Evolutionary conservation across 2,888 invertebrate species (phyloP), one percentile per base, ranked within the genome.

Genomic region (Athetis lepigone): DNA sequence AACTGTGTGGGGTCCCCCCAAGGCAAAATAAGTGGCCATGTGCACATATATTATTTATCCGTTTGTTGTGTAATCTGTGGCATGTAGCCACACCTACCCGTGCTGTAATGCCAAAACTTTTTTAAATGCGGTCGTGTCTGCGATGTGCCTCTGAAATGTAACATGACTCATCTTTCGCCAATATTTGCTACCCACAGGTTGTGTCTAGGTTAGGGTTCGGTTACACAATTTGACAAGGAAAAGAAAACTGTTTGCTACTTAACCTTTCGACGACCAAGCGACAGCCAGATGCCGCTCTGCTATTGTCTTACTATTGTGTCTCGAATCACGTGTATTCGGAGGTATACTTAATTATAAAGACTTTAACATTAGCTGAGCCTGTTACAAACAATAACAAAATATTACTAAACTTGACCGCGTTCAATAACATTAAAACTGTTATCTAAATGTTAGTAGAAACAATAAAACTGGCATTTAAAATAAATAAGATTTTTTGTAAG

Each of bases 51-150:
- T 43, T 43, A 72, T 51, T 46, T 46, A 42, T 55, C 47, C 37
- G 8, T 55, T 23, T 40, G 43, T 71, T 65, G 52, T 49, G 23
- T 58, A 65, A 70, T 65, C 52, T 54, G 43, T 65, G 49, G 57
- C 13, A 52, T 45, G 39, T n/a, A 21, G 23, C 16, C 65, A 39
- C 47, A 23, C 72, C 66, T 43, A 23, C 18, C 29, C 16, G n/a
- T 50, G 39, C 23, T 54, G 25, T 65, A 65, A 54, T 40, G 36
- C n/a, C 39, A 40, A 42, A 40, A 11, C 18, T 29, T 33, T 62
- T 49, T 27, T 39, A 59, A 27, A 69, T 18, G 23, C 39, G 37
- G 59, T 25, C 49, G 60, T 9, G 33, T 36, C 9, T 23, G 39
- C 6, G 19, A 43, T 43, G 36, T 36, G n/a, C 8, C 13, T 11